Conservation (phyloP, 2,113 vertebrate species). For the Egretta garzetta region DNA sequence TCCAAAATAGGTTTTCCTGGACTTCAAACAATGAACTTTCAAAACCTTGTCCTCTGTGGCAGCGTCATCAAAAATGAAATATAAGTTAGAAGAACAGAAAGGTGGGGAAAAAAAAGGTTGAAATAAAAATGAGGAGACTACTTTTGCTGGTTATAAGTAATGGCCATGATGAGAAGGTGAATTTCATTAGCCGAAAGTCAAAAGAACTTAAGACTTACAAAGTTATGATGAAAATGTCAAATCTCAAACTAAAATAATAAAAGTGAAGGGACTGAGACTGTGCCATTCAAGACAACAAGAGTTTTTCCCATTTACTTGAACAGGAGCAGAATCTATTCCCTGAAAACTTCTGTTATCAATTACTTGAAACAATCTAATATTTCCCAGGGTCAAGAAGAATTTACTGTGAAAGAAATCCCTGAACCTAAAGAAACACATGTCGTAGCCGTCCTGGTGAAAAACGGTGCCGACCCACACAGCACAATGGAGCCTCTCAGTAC, state of each 20-base stretch:
- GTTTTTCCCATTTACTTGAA: not conserved
- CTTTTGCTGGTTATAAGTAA: not conserved
- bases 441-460: not conserved
- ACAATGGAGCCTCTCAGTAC: not conserved
- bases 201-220: not conserved
- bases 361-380: constrained; percentile 15
- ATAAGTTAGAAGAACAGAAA: not conserved
- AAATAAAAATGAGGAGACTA: not conserved
- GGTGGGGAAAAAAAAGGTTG: not conserved
- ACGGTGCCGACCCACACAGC: not conserved
- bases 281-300: not conserved
- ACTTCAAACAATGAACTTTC: not conserved
- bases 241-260: not conserved
- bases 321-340: not conserved
- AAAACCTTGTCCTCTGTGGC: not conserved
- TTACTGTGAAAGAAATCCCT: constrained; percentile 2
- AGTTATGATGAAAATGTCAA: not conserved
- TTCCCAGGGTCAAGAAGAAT: constrained; percentile 5
- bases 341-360: constrained; percentile 26
- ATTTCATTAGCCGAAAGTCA: not conserved
- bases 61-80: not conserved
- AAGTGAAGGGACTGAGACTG: not conserved
- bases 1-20: not conserved
- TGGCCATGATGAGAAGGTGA: not conserved
- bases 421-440: not conserved